A percentile compares a stretch with the other conserved stretches of the same genome.
Conservation (phyloP, 2,888 invertebrate genomes). For the Hedychridium roseum region DNA sequence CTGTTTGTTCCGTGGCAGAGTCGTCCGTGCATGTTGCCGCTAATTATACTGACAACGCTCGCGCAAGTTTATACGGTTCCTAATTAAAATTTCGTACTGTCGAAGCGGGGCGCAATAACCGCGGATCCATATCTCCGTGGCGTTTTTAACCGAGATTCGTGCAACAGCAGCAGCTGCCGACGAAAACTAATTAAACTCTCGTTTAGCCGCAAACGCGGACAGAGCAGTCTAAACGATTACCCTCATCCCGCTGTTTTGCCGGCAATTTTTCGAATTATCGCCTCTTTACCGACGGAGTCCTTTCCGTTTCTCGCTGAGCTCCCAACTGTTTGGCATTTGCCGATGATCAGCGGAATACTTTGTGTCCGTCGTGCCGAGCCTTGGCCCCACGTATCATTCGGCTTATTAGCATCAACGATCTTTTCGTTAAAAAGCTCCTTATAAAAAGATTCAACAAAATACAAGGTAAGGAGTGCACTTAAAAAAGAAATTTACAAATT, state of each 20-base stretch:
- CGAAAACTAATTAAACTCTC: constrained; percentile 45
- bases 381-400: too few relatives aligned
- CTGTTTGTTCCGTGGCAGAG: too few relatives aligned
- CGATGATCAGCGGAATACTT: too few relatives aligned
- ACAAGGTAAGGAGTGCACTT: too few relatives aligned
- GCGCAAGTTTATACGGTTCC: constrained; percentile 29
- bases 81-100: constrained; percentile 39
- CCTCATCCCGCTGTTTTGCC: constrained; percentile 12
- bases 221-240: constrained; percentile 31
- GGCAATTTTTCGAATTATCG: constrained; percentile 31
- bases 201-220: constrained; percentile 34
- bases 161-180: constrained; percentile 34
- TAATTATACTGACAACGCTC: constrained; percentile 31
- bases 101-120: constrained; percentile 31
- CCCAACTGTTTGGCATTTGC: neutral
- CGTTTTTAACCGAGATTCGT: constrained; percentile 8
- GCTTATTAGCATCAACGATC: too few relatives aligned
- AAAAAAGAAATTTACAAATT: too few relatives aligned
- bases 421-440: too few relatives aligned
- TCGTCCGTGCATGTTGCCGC: too few relatives aligned
- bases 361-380: too few relatives aligned
- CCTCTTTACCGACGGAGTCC: neutral
- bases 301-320: constrained; percentile 1
- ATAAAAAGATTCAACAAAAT: too few relatives aligned
- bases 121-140: constrained; percentile 27